Conservation (phyloP, 2,888 invertebrate genomes). For the Neoaliturus tenellus region DNA sequence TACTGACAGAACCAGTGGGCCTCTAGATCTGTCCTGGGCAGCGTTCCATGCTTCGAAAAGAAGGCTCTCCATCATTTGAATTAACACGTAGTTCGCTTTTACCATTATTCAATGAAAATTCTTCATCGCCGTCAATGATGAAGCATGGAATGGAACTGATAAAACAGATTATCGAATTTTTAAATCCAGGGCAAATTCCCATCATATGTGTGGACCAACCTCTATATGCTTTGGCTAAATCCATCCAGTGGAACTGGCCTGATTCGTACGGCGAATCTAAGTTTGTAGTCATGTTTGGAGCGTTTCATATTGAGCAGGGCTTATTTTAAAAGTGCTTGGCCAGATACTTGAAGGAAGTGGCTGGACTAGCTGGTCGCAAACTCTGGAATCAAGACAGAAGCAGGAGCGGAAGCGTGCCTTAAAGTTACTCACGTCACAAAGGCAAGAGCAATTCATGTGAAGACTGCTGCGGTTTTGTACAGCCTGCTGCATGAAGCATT, state of each 20-base stretch:
- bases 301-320: constrained; percentile 21
- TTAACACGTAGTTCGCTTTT: background rate
- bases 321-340: constrained; percentile 39
- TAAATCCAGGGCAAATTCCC: background rate
- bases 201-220: constrained; percentile 3
- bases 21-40: background rate
- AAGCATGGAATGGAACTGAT: background rate
- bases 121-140: background rate
- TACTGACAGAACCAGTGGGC: background rate
- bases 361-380: constrained; percentile 2
- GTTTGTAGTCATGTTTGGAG: constrained; percentile 35
- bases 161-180: background rate
- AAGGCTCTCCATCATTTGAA: background rate
- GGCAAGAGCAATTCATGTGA: background rate
- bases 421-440: constrained; percentile 27
- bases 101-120: background rate
- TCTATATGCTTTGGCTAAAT: background rate
- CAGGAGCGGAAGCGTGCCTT: constrained; percentile 30
- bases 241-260: constrained; percentile 8
- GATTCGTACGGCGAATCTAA: constrained; percentile 13
- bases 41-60: background rate
- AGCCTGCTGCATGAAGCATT: background rate
- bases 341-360: constrained; percentile 7
- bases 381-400: constrained; percentile 40
- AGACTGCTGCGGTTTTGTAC: constrained; percentile 32